Evolutionary conservation across 2,888 invertebrate species (phyloP), one percentile per base, ranked within the genome.

Genomic region (Ochropleura plecta): DNA sequence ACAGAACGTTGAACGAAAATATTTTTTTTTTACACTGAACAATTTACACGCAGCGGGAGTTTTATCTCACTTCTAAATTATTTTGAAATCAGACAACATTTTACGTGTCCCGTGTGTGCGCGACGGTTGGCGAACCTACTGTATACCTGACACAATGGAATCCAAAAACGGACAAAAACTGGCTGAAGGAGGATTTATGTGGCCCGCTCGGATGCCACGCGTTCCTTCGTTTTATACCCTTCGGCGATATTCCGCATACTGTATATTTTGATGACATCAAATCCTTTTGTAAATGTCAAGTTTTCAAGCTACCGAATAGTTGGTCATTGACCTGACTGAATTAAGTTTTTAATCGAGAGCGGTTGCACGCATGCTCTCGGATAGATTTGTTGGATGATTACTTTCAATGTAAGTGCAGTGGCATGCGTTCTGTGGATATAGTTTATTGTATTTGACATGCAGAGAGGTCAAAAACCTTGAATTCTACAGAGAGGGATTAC

Each of bases 61-160:
- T 79, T 83, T 75, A 53, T 72, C 51, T 68, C 68, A 75, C 55
- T 55, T 78, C 64, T 74, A 79, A 83, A 82, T 86, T 79, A 82
- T 83, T 81, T 83, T 73, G 67, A 63, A 70, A 70, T 78, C 69
- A 14, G 66, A 86, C 79, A 85, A 71, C 69, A 73, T 82, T 74
- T 63, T 40, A 63, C 73, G n/a, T 78, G 86, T 88, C 88, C 76
- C 44, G 40, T 6, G 46, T n/a, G 64, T 64, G 60, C 76, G 62
- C 55, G 44, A 64, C 71, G 75, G 69, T 49, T 88, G 90, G 90
- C 75, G 83, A 83, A 86, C 89, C 86, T 89, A 88, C 85, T 86
- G 87, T 91, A 87, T 93, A 93, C 93, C 93, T 93, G 93, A 91
- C 94, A 92, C 92, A 90, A 90, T 87, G 94, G 94, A 85, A 95